phyloP scores from a whole-genome alignment of 2,113 vertebrate genomes.

The Pandion haliaetus region DNA sequence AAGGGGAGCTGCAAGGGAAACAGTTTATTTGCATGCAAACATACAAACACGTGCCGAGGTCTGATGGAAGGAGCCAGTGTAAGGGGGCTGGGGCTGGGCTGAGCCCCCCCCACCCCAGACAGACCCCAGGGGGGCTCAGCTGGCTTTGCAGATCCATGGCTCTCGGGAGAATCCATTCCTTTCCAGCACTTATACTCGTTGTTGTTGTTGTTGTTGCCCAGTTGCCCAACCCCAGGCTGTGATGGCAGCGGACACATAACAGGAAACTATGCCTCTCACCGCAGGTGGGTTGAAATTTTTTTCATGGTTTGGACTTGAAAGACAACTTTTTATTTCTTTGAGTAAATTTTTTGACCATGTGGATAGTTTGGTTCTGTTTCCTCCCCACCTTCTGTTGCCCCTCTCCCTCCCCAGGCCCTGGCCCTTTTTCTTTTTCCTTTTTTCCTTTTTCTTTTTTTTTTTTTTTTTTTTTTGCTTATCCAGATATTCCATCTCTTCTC shows the following conservation, averaged over 20 bases:
- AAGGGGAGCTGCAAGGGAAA: background rate
- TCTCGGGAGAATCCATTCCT: background rate
- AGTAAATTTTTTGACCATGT: background rate
- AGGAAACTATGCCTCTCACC: slow-evolving; percentile 98
- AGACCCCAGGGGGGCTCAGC: background rate
- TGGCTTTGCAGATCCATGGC: background rate
- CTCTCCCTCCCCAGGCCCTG: slow-evolving; percentile 18
- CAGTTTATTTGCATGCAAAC: background rate
- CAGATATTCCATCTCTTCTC: slow-evolving; percentile 81
- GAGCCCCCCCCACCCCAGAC: background rate
- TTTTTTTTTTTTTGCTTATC: slow-evolving; percentile 70
- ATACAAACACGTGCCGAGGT: background rate
- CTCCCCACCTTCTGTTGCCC: slow-evolving; percentile 53
- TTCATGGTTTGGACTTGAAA: background rate
- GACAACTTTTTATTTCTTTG: background rate
- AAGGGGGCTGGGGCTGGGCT: background rate
- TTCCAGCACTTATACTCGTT: slow-evolving; percentile 1
- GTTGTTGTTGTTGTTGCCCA: slow-evolving; percentile 71
- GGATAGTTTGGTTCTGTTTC: slow-evolving; percentile 72
- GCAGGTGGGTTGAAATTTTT: slow-evolving; percentile 83
- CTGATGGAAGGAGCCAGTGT: background rate
- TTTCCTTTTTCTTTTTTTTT: background rate
- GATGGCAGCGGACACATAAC: slow-evolving; percentile 99
- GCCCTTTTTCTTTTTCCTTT: slow-evolving; percentile 5
- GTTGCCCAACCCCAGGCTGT: slow-evolving; percentile 97